Evolutionary conservation across 2,797 vertebrate species (phyloP).

Genomic region (Poecilia velifera): DNA sequence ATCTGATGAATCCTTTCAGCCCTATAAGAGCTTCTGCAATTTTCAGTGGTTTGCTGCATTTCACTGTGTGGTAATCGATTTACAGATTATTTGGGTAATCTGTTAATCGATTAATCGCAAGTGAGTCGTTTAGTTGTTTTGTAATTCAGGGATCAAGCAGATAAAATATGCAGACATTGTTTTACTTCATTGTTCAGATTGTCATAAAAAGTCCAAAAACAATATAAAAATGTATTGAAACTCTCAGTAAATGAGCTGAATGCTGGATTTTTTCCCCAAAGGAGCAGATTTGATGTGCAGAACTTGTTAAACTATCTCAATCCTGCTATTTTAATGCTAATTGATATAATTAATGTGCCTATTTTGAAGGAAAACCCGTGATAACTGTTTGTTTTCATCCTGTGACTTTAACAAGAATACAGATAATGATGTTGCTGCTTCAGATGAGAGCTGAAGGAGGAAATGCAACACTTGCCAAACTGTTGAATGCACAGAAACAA

Average conservation of each 20-base stretch:
- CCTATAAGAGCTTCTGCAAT: too few species aligned
- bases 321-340: neutral
- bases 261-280: neutral
- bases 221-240: neutral
- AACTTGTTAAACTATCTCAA: neutral
- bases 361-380: neutral
- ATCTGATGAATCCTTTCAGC: too few species aligned
- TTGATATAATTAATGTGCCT: neutral
- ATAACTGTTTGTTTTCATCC: neutral
- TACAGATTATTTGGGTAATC: too few species aligned
- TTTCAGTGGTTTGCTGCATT: too few species aligned
- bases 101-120: too few species aligned
- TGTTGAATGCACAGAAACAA: neutral
- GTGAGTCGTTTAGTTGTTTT: neutral
- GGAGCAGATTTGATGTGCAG: neutral
- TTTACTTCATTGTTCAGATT: neutral
- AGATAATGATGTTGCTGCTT: conserved; percentile 20
- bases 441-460: conserved; percentile 5
- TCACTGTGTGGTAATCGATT: too few species aligned
- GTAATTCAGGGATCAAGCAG: neutral
- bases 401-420: neutral
- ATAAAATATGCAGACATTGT: neutral
- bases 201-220: neutral
- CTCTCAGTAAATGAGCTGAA: neutral
- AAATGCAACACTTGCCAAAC: neutral